phyloP scores from a whole-genome alignment of 2,888 invertebrate genomes.

The Agriopis marginaria region DNA sequence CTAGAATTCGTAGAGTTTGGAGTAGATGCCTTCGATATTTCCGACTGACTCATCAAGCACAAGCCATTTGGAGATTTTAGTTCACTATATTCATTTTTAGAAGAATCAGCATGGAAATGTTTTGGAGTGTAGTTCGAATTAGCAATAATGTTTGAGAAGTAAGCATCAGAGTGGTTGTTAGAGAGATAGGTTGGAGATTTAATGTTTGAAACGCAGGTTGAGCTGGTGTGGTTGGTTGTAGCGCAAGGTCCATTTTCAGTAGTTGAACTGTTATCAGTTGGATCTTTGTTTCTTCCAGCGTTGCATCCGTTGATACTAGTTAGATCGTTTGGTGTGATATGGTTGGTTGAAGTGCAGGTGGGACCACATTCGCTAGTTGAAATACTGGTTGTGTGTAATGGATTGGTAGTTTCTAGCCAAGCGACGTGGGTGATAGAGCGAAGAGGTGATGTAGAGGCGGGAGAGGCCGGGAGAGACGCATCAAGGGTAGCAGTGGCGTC shows the following conservation, averaged over 20 bases:
- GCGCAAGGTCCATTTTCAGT: background rate
- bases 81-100: constrained; percentile 14
- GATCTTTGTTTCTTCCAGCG: background rate
- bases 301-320: background rate
- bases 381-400: constrained; percentile 1
- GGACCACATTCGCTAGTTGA: background rate
- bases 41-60: constrained; percentile 18
- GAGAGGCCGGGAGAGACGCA: constrained; percentile 65
- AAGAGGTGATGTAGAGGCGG: constrained; percentile 59
- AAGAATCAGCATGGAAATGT: constrained; percentile 11
- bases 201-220: background rate
- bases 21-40: constrained; percentile 20
- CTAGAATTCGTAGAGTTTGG: constrained; percentile 31
- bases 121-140: constrained; percentile 9
- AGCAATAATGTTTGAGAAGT: background rate
- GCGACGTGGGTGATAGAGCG: constrained; percentile 43
- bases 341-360: background rate
- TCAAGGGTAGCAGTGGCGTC: constrained; percentile 57
- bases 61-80: constrained; percentile 26
- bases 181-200: background rate
- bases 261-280: background rate
- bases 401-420: constrained; percentile 33
- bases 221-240: background rate
- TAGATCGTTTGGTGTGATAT: background rate
- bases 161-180: background rate